Evolutionary conservation across 2,888 invertebrate genomes (phyloP).

Genomic region (Melinopterus prodromus): DNA sequence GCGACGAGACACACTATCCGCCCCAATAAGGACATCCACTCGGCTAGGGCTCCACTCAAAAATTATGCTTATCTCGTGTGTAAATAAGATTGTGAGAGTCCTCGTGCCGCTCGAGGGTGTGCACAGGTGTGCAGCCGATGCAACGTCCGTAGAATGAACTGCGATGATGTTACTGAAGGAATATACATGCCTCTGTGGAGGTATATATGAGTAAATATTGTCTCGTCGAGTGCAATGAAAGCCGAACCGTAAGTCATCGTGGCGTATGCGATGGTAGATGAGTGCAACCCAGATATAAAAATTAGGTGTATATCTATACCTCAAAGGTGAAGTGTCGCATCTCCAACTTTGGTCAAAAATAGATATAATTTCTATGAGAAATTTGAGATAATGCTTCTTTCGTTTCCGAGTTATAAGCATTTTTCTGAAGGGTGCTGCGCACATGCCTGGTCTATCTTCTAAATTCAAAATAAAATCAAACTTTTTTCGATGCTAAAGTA

Average conservation of each 20-base stretch:
- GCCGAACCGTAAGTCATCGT: background rate
- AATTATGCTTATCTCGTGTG: constrained; percentile 4
- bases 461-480: no score
- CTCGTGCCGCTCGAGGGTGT: background rate
- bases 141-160: background rate
- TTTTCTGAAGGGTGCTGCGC: no score
- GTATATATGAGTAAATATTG: background rate
- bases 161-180: background rate
- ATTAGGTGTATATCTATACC: background rate
- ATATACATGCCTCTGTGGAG: background rate
- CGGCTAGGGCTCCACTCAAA: background rate
- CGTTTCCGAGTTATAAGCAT: no score
- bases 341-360: no score
- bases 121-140: background rate
- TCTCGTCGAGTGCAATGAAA: background rate
- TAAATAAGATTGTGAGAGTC: constrained; percentile 4
- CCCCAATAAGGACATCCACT: background rate
- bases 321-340: background rate
- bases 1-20: background rate
- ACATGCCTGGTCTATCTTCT: no score
- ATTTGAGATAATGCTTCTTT: no score
- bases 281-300: background rate
- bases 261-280: background rate
- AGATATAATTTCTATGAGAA: no score
- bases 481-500: no score